A percentile compares a stretch with the other conserved stretches of the same genome.
phyloP scores from a whole-genome alignment of 35 echinoderm and acorn worm genomes.

The Stichopus chloronotus region DNA sequence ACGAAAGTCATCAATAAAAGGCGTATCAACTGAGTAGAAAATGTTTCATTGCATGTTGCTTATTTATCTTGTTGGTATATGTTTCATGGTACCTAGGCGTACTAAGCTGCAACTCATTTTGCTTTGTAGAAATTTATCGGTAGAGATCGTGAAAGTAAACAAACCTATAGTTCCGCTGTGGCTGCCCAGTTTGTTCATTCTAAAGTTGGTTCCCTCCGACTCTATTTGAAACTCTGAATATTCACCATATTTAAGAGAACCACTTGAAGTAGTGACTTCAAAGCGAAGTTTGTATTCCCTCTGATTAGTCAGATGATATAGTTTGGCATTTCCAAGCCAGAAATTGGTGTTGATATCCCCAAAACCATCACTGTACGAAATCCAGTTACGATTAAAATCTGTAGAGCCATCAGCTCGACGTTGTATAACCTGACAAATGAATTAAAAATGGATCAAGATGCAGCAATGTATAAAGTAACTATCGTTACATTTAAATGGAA shows the following conservation, averaged over 20 bases:
- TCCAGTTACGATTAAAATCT: not conserved
- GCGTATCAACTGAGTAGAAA: too few relatives aligned
- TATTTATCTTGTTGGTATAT: too few relatives aligned
- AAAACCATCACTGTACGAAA: not conserved
- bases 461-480: too few relatives aligned
- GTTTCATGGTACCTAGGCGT: too few relatives aligned
- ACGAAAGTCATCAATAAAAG: too few relatives aligned
- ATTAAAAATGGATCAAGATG: too few relatives aligned
- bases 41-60: too few relatives aligned
- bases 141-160: not conserved
- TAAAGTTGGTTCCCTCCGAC: not conserved
- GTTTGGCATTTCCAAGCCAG: conserved; percentile 42
- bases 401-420: conserved; percentile 20
- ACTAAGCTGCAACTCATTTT: too few relatives aligned
- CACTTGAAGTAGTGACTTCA: not conserved
- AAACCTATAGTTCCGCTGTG: not conserved
- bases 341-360: conserved; percentile 19
- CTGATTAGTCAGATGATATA: conserved; percentile 11
- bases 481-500: too few relatives aligned
- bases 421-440: conserved; percentile 18
- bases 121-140: too few relatives aligned
- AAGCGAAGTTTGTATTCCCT: not conserved
- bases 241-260: not conserved
- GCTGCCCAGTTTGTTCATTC: not conserved
- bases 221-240: not conserved